A percentile compares a stretch with the other conserved stretches of the same genome.
phyloP scores from a whole-genome alignment of 2,797 vertebrate genomes.

The Neosalanx taihuensis region DNA sequence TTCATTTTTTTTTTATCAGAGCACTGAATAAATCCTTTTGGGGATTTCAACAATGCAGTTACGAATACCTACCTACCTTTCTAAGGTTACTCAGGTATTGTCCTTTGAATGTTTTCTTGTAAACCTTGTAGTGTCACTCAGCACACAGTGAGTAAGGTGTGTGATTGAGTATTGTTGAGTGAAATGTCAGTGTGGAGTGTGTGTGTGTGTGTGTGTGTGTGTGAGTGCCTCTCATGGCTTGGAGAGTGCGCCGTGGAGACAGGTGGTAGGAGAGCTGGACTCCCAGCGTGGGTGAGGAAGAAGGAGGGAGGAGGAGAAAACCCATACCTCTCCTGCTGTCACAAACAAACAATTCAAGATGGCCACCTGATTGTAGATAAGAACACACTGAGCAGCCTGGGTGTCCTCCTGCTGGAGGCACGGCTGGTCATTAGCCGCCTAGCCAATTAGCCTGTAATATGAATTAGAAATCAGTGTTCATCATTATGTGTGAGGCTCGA shows the following conservation, averaged over 20 bases:
- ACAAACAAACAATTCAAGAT: slow-evolving; percentile 51
- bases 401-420: slow-evolving; percentile 23
- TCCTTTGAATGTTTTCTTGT: slow-evolving; percentile 5
- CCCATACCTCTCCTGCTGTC: slow-evolving; percentile 60
- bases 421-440: slow-evolving; percentile 28
- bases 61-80: background rate
- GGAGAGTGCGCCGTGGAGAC: slow-evolving; percentile 40
- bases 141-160: background rate
- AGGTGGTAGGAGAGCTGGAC: slow-evolving; percentile 58
- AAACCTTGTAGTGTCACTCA: background rate
- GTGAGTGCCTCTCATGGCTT: slow-evolving; percentile 13
- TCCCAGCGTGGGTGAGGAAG: slow-evolving; percentile 49
- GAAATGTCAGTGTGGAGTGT: background rate
- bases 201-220: background rate
- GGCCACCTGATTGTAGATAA: slow-evolving; percentile 17
- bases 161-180: background rate
- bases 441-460: slow-evolving; percentile 11
- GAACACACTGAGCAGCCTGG: background rate
- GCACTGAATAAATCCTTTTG: slow-evolving; percentile 3
- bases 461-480: background rate
- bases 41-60: background rate
- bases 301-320: slow-evolving; percentile 45
- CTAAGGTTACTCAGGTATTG: slow-evolving; percentile 16
- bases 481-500: background rate
- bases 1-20: slow-evolving; percentile 1